These are phyloP conservation scores for Calliopum simillimum DNA, from an alignment of 2,888 invertebrate genomes.

Conservation along the genomic window DNA sequence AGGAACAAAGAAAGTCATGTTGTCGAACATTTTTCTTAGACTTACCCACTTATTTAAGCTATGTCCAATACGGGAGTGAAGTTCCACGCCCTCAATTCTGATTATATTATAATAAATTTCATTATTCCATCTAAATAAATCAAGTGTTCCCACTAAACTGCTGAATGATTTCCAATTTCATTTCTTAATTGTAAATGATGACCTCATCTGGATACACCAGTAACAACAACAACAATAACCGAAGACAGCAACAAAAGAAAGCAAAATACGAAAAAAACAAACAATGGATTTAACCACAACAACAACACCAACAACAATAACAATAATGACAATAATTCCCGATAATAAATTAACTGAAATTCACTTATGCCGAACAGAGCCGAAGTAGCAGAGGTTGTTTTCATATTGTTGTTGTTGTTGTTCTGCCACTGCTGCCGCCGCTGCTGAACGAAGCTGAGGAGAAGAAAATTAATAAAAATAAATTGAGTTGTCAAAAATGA, in stretches of 20 bases:
- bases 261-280: conserved; percentile 23
- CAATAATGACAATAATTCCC: conserved; percentile 62
- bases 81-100: no score
- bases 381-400: conserved; percentile 16
- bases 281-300: conserved; percentile 37
- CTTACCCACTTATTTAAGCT: no score
- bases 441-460: conserved; percentile 49
- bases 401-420: conserved; percentile 34
- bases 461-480: conserved; percentile 67
- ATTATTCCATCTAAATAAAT: neutral
- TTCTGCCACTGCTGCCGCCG: conserved; percentile 34
- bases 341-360: conserved; percentile 66
- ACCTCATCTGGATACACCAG: conserved; percentile 43
- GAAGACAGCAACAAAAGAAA: conserved; percentile 49
- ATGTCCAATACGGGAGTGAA: no score
- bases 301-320: conserved; percentile 47
- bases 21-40: no score
- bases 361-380: conserved; percentile 56
- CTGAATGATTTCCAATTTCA: conserved; percentile 50
- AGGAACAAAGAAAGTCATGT: no score
- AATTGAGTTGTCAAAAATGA: conserved; percentile 68
- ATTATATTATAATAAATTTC: neutral
- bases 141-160: no score
- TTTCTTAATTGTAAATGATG: conserved; percentile 63
- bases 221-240: conserved; percentile 9